phyloP scores from a whole-genome alignment of 1,140 invertebrate genomes.

The Hypsibius dujardini region DNA sequence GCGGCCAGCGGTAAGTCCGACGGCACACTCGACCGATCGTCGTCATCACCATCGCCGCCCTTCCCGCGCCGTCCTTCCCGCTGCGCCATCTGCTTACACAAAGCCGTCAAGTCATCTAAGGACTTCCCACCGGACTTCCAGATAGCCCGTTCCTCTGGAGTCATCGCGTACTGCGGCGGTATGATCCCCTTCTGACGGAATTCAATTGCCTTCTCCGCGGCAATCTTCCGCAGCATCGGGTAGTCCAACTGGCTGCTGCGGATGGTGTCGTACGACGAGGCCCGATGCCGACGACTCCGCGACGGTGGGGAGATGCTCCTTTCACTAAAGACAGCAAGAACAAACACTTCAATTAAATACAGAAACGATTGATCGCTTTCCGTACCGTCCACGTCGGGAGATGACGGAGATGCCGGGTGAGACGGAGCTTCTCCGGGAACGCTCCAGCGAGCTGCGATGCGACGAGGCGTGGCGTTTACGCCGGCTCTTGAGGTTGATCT shows the following conservation, averaged over 20 bases:
- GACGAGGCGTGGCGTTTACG: background rate
- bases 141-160: conserved; percentile 2
- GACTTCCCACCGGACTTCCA: background rate
- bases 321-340: too few relatives aligned
- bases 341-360: too few relatives aligned
- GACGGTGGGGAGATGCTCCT: background rate
- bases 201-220: background rate
- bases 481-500: background rate
- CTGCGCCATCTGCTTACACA: conserved; percentile 13
- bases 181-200: background rate
- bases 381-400: background rate
- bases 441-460: background rate
- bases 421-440: background rate
- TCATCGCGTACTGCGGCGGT: conserved; percentile 3
- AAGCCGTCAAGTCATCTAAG: conserved; percentile 6
- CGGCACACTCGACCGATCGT: conserved; percentile 1
- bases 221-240: background rate
- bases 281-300: background rate
- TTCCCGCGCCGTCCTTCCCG: background rate
- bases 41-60: background rate
- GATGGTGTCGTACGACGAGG: conserved; percentile 7
- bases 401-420: background rate
- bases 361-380: background rate
- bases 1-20: background rate
- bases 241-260: background rate